Evolutionary conservation across 2,797 vertebrate species (phyloP), one percentile per base, ranked within the genome.

Genomic region (Amniataba percoides): DNA sequence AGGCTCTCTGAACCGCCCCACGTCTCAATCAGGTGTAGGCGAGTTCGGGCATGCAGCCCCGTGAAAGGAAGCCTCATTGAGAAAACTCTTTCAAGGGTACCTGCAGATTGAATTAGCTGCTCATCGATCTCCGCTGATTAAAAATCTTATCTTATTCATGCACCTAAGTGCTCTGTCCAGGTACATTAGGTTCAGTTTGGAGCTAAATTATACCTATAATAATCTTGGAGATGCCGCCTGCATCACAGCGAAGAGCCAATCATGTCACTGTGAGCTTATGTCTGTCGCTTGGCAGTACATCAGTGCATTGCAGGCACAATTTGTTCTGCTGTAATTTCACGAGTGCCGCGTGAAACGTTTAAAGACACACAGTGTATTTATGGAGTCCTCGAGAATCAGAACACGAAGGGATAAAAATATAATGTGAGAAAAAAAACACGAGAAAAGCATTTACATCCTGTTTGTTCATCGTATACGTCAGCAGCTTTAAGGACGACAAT

Each of bases 11-110:
- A 80, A 76, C 66, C 77, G 58, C 7, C 77, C 51, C 42, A 48
- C 19, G 48, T 76, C 56, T 79, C 40, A 1, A 19, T 82, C 77
- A 87, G 84, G 69, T 82, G 64, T 18, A 53, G 80, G 80, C 84
- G 23, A 83, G 89, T 86, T 6, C 9, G 51, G 68, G 52, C 91
- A 77, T n/a, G 90, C 7, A 15, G n/a, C 43, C 11, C 7, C 21
- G 27, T 70, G 48, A 25, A 62, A 72, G 71, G 51, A 79, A 71
- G 67, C 43, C 56, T 70, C 78, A 23, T 0, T 67, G 46, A 69
- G 55, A 57, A 63, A 58, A 10, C 14, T 55, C 52, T 80, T 46
- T 83, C 18, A n/a, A 36, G 36, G 31, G 46, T n/a, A 1, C 43
- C 39, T 23, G 14, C 13, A 0, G 18, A 43, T 21, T 27, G 18